These are phyloP conservation scores for Xestia xanthographa DNA, from an alignment of 2,888 invertebrate species.

Conservation along the genomic window DNA sequence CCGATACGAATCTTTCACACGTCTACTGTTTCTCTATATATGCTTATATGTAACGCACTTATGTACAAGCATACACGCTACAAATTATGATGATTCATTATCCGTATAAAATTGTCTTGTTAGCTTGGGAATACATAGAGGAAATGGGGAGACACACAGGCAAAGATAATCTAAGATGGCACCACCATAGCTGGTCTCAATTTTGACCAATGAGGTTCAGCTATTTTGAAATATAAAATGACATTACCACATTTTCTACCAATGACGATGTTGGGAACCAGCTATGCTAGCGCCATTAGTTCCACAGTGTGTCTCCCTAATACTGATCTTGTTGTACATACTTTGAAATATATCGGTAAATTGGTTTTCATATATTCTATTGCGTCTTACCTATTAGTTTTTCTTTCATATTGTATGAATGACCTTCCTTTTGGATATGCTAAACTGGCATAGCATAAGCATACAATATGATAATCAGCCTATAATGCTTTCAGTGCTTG, in stretches of 20 bases:
- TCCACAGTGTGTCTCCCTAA: no score
- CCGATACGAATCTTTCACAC: conserved; percentile 74
- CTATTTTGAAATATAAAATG: no score
- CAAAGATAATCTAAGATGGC: no score
- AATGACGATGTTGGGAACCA: no score
- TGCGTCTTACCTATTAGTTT: neutral
- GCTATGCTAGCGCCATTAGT: no score
- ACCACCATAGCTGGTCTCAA: no score
- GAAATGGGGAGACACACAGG: no score
- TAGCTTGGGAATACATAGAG: conserved; percentile 41
- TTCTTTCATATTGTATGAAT: neutral
- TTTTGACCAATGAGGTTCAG: no score
- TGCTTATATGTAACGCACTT: conserved; percentile 50
- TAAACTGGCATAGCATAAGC: neutral
- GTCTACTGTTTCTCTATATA: conserved; percentile 45
- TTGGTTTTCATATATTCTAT: neutral
- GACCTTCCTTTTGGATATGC: no score
- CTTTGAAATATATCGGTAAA: conserved; percentile 6
- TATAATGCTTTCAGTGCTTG: neutral
- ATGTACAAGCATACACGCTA: conserved; percentile 28
- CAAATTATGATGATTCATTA: conserved; percentile 54
- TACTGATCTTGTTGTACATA: neutral
- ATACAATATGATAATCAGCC: neutral
- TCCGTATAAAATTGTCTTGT: conserved; percentile 54
- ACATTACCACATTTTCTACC: no score